Conservation (phyloP, 2,797 vertebrate species). For the Hapalemur alaotrensis region DNA sequence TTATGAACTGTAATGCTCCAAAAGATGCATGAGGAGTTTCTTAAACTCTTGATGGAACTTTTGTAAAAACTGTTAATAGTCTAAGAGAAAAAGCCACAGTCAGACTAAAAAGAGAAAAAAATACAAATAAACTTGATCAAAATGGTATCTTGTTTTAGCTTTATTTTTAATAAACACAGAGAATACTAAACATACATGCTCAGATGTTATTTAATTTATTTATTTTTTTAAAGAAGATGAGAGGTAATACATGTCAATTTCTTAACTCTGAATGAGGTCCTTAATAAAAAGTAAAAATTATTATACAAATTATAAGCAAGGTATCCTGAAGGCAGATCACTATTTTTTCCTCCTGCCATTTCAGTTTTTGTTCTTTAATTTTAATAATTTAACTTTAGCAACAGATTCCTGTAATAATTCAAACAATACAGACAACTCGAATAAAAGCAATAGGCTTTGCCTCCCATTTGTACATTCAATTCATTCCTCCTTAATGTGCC, state of each 20-base stretch:
- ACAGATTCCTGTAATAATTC: neutral
- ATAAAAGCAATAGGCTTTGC: neutral
- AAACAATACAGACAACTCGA: neutral
- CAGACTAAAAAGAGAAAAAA: neutral
- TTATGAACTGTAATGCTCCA: neutral
- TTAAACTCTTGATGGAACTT: neutral
- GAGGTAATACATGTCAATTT: neutral
- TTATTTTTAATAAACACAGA: slow-evolving; percentile 23
- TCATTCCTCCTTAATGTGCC: neutral
- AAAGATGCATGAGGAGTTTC: slow-evolving; percentile 38
- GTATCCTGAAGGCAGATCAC: neutral
- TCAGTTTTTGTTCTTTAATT: neutral
- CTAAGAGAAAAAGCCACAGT: neutral
- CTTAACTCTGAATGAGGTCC: neutral
- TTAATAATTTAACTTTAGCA: neutral
- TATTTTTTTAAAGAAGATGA: neutral
- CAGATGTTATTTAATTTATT: neutral
- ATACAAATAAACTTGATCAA: neutral
- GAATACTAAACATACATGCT: neutral
- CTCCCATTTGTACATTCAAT: neutral
- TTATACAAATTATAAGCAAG: neutral
- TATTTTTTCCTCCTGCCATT: neutral
- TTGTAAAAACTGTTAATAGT: neutral
- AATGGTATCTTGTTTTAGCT: neutral
- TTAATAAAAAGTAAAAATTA: slow-evolving; percentile 7